Evolutionary conservation across 2,113 vertebrate species (phyloP).

Genomic region (Gallinago media): DNA sequence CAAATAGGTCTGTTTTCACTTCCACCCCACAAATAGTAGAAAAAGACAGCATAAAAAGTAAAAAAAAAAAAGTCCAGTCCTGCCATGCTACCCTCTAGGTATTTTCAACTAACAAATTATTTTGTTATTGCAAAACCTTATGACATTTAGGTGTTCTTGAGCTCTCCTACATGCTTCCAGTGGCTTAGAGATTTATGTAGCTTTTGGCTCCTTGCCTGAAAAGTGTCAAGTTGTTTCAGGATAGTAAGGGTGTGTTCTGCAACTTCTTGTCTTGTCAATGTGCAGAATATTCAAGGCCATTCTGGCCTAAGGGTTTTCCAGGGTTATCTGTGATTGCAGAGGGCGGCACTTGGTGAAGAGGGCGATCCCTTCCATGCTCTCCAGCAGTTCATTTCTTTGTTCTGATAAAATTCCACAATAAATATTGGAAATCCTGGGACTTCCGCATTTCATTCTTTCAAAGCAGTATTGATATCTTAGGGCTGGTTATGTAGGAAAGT

Average conservation of each 20-base stretch:
- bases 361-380: background rate
- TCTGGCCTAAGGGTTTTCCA: background rate
- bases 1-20: background rate
- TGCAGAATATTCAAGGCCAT: background rate
- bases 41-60: background rate
- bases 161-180: background rate
- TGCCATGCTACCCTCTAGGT: fast-evolving
- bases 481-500: background rate
- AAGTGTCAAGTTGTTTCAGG: background rate
- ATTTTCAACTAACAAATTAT: background rate
- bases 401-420: background rate
- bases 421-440: background rate
- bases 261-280: background rate
- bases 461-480: background rate
- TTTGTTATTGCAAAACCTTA: background rate
- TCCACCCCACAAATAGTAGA: background rate
- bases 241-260: background rate
- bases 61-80: background rate
- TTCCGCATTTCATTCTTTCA: background rate
- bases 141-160: background rate
- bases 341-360: background rate
- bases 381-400: background rate
- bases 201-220: background rate
- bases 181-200: background rate
- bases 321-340: background rate